These are phyloP conservation scores for Hippolais icterina DNA, from an alignment of 2,113 vertebrate species.

Conservation along the genomic window DNA sequence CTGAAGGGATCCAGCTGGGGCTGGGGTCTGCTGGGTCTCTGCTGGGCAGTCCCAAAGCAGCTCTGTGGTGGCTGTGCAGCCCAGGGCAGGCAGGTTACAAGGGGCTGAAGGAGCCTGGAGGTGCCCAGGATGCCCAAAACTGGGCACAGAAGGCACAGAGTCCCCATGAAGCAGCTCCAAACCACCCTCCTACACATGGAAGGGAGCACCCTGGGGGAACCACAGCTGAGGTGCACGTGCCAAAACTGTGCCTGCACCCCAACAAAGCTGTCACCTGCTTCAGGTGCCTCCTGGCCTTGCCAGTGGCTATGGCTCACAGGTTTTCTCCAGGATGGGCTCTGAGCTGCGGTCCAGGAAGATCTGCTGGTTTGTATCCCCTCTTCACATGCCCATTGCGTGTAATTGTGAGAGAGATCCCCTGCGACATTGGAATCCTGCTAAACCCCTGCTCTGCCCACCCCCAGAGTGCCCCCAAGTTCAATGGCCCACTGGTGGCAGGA, in stretches of 20 bases:
- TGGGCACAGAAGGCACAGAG: neutral
- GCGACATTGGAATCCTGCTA: neutral
- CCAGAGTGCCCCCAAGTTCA: neutral
- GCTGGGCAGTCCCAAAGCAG: neutral
- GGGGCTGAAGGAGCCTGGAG: neutral
- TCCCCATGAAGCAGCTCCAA: rapidly evolving
- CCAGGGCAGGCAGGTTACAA: neutral
- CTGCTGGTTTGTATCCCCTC: neutral
- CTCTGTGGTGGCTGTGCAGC: neutral
- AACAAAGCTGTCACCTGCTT: rapidly evolving
- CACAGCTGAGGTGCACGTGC: rapidly evolving
- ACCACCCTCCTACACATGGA: neutral
- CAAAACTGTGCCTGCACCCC: neutral
- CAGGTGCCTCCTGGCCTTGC: neutral
- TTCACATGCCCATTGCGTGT: neutral
- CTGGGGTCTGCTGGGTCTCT: neutral
- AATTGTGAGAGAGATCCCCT: neutral
- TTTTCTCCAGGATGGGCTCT: neutral
- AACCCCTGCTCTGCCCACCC: neutral
- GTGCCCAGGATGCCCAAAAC: neutral
- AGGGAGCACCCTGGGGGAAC: no score
- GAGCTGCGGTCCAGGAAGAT: neutral
- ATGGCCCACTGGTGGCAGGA: neutral
- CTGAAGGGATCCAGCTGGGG: neutral
- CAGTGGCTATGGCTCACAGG: rapidly evolving